Conservation (phyloP, 2,888 invertebrate genomes). For the Ophonus ardosiacus region DNA sequence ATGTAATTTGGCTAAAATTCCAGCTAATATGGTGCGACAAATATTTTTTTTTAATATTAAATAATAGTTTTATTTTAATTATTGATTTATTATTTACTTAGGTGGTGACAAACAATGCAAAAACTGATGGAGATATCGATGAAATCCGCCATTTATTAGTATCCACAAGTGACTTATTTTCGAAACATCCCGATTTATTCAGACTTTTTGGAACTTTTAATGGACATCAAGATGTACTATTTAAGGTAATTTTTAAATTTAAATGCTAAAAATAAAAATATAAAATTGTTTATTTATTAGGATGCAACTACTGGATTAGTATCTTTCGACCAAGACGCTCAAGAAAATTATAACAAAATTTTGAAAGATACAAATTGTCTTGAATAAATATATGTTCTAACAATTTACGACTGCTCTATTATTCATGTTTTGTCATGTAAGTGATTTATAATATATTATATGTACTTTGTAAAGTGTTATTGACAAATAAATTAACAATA, state of each 20-base stretch:
- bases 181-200: constrained; percentile 79
- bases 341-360: constrained; percentile 44
- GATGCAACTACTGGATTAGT: constrained; percentile 75
- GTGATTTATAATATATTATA: too few species aligned
- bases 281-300: constrained; percentile 69
- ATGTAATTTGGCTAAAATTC: constrained; percentile 81
- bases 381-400: neutral
- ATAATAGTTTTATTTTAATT: constrained; percentile 25
- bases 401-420: neutral
- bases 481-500: neutral
- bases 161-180: constrained; percentile 78
- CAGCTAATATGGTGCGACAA: constrained; percentile 78
- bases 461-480: neutral
- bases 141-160: constrained; percentile 82
- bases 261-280: constrained; percentile 3
- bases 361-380: constrained; percentile 50
- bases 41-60: neutral
- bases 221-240: constrained; percentile 76
- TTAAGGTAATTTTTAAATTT: constrained; percentile 74
- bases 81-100: constrained; percentile 64
- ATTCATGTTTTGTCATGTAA: neutral
- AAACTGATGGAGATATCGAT: constrained; percentile 73
- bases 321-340: constrained; percentile 70
- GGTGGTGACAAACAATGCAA: constrained; percentile 74
- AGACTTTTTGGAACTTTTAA: constrained; percentile 82